Evolutionary conservation across 2,888 invertebrate species (phyloP), one percentile per base, ranked within the genome.

Genomic region (Drosophila colorata): DNA sequence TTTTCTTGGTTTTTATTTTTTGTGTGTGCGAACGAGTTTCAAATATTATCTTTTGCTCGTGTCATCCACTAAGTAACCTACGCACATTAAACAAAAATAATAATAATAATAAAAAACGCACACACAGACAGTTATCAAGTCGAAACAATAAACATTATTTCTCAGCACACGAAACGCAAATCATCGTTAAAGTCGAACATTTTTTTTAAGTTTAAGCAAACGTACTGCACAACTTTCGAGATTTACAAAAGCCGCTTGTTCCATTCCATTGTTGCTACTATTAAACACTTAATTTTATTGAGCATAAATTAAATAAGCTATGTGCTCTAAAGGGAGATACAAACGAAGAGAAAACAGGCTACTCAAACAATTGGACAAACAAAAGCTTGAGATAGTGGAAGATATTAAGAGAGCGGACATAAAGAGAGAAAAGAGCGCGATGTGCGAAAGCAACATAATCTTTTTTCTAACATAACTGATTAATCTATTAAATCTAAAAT

Each of bases 1-100:
- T 11, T 33, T 44, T 16, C 57, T 60, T 57, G 49, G 7, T n/a
- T 47, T n/a, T 43, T 48, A 14, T 20, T 37, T 28, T 14, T 51
- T 57, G 7, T 44, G 41, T 56, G 55, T 51, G 59, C 65, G 56
- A 75, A 78, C 76, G 65, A 73, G 73, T 78, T 73, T 63, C 28
- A 52, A 66, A 51, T 56, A 69, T 72, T 76, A 65, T 70, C 65
- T 70, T 44, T 38, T 31, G 28, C 41, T 48, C 40, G 18, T 52
- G 53, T 55, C 43, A 58, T 52, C 44, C 52, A 57, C 46, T 41
- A 74, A 66, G 64, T 67, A 46, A 74, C 57, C 41, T 57, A 80
- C 74, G 74, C 77, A 81, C 66, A 72, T 77, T 71, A 49, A 67
- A 70, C 44, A 35, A 40, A 46, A 47, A 61, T 66, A 60, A 70